Base-by-base conservation (phyloP, 1,140 invertebrate species). In the Hypothenemus hampei region DNA sequence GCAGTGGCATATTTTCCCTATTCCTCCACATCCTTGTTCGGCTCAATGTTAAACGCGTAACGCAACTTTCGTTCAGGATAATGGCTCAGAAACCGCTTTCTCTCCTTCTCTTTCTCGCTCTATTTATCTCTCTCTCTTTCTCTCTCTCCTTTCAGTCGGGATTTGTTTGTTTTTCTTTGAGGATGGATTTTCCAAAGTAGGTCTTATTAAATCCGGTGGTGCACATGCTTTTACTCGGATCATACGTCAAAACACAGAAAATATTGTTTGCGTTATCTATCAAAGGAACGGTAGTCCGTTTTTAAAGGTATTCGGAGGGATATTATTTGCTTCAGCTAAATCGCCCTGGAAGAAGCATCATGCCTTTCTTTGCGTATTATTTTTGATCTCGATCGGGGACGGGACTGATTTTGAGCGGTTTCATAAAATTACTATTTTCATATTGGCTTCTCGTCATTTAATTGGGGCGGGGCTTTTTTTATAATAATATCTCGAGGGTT, bases 21-120 rank as follows among this genome's bases (percentile, higher is more conserved):
- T 33, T 47, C 47, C 47, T n/a, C n/a, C n/a, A n/a, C n/a, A n/a
- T n/a, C n/a, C n/a, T n/a, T n/a, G 39, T 49, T 49, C 35, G 47
- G 35, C 33, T 22, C 39, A 39, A 49, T 39, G 16, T 36, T 49
- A 49, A 49, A 39, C 18, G 35, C 36, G 19, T 49, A 61, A 65
- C 63, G 60, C 58, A 48, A 59, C 61, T 52, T 52, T 43, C 41
- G n/a, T 52, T 44, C 20, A 20, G 41, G 16, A 52, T 52, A 52
- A 52, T 52, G 43, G 49, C 49, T 39, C 29, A 21, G 49, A 52
- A 41, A 52, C 37, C 49, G n/a, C n/a, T n/a, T n/a, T n/a, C n/a
- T n/a, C n/a, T n/a, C n/a, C n/a, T n/a, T n/a, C n/a, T n/a, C n/a
- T n/a, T n/a, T n/a, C n/a, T n/a, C n/a, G n/a, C n/a, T n/a, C n/a